Evolutionary conservation across 2,888 invertebrate genomes (phyloP).

Genomic region (Apoda limacodes): DNA sequence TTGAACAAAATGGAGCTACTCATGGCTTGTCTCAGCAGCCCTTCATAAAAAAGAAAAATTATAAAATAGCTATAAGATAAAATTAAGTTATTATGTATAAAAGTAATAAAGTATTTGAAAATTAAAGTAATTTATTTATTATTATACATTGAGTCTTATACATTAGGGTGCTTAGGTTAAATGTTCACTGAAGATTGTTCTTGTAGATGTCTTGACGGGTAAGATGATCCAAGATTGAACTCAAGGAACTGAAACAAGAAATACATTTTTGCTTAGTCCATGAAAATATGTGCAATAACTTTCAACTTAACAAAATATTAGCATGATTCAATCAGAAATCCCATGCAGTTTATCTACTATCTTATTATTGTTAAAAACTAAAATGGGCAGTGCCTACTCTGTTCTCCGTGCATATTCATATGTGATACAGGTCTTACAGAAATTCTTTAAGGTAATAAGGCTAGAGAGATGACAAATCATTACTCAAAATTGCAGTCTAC

Average conservation of each 20-base stretch:
- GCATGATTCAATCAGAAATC: no score
- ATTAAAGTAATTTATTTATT: slow-evolving; percentile 36
- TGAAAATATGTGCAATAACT: not conserved
- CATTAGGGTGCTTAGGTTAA: slow-evolving; percentile 60
- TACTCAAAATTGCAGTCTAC: no score
- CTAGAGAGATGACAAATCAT: no score
- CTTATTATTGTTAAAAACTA: no score
- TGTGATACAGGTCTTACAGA: no score
- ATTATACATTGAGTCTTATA: slow-evolving; percentile 51
- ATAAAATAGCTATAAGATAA: slow-evolving; percentile 16
- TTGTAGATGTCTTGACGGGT: slow-evolving; percentile 44
- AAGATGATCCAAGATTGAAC: slow-evolving; percentile 39
- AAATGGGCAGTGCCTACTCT: no score
- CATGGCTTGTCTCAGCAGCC: slow-evolving; percentile 89
- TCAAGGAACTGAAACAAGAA: slow-evolving; percentile 51
- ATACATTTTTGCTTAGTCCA: not conserved
- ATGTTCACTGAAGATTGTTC: slow-evolving; percentile 69
- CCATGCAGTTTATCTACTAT: no score
- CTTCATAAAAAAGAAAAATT: slow-evolving; percentile 53
- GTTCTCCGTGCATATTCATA: no score
- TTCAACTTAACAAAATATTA: no score
- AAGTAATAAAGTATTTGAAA: slow-evolving; percentile 19
- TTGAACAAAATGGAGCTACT: slow-evolving; percentile 96
- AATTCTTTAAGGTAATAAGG: no score
- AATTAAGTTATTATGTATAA: slow-evolving; percentile 23